Evolutionary conservation across 2,797 vertebrate genomes (phyloP), one percentile per base, ranked within the genome.

Genomic region (Siniperca scherzeri): DNA sequence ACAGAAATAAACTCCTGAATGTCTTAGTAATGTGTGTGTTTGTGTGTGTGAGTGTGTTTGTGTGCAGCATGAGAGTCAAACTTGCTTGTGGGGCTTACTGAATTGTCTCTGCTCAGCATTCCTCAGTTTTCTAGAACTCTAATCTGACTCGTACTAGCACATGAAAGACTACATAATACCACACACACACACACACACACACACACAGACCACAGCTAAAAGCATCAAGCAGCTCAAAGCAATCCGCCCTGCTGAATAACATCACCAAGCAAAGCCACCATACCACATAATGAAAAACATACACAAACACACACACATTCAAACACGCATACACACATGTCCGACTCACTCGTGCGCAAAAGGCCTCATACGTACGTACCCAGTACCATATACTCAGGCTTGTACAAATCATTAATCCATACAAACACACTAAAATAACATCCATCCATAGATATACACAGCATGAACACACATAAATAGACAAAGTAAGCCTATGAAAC

Each of bases 231-330:
- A 81, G 89, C 91, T 93, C 90, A 93, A 92, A 93, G 92, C 83
- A 89, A 92, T 89, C 89, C 57, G n/a, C 88, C 90, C 88, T 87
- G 86, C 86, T 88, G 90, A 92, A 93, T 80, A 93, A 91, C 93
- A 93, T 93, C 88, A 93, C 91, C 85, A 75, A 90, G 91, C 88
- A 88, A 91, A 93, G 89, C 93, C 91, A 88, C 86, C 68, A 74
- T 30, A 90, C 91, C 89, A 82, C 92, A 92, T 92, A 93, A 94
- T 93, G 88, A 92, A 93, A 93, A 91, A 90, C 93, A 92, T 73
- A 92, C 89, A 91, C 80, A 85, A 79, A 86, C 85, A 81, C 88
- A 88, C 84, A 84, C 78, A 81, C 76, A 83, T 44, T 81, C 67
- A 84, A 27, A 81, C 69, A 66, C 19, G 7, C 64, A 77, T 25